Base-by-base conservation (phyloP, 2,888 invertebrate genomes). In the Priocnemis perturbator region DNA sequence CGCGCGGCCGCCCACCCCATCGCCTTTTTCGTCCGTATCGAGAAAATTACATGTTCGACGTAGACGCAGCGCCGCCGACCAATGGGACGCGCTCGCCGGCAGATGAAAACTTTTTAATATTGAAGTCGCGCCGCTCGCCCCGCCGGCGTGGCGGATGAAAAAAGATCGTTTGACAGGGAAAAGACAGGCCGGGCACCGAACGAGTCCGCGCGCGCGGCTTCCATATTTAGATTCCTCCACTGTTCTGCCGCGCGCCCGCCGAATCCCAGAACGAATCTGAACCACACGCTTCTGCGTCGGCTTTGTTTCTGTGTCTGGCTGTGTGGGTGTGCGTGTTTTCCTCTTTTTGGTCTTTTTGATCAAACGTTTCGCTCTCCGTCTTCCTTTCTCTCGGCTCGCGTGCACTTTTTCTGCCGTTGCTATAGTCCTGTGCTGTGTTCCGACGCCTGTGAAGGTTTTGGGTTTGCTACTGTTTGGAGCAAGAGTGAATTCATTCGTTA, bases 71-170 rank as follows among this genome's bases (percentile, higher is more conserved):
- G n/a, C n/a, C n/a, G n/a, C n/a, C 37, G 37, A 37, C 77, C 74
- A 69, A 71, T 64, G 66, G 63, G n/a, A 47, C 59, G 65, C 74
- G 76, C 71, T n/a, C 71, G 67, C 62, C 57, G 62, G 48, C 64
- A 67, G 69, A 77, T 66, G 77, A 71, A 71, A 77, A 74, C 67
- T 67, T 74, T 77, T 74, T 74, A 69, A 76, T 70, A 69, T 66
- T 62, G 57, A 66, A 77, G 68, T 77, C 67, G 73, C 66, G 62
- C 57, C 44, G 60, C 64, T 37, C 1, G 37, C 37, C 37, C 11
- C 4, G 37, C 11, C 7, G 37, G 37, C 37, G 11, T 5, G 37
- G 37, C n/a, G 37, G 61, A 60, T 71, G 70, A 73, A 67, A 73
- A 76, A 64, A 62, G 70, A 76, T 60, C 63, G 57, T 69, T 69